A percentile compares a stretch with the other conserved stretches of the same genome.
Conservation (phyloP, 1,140 invertebrate genomes). For the Hestina assimilis region DNA sequence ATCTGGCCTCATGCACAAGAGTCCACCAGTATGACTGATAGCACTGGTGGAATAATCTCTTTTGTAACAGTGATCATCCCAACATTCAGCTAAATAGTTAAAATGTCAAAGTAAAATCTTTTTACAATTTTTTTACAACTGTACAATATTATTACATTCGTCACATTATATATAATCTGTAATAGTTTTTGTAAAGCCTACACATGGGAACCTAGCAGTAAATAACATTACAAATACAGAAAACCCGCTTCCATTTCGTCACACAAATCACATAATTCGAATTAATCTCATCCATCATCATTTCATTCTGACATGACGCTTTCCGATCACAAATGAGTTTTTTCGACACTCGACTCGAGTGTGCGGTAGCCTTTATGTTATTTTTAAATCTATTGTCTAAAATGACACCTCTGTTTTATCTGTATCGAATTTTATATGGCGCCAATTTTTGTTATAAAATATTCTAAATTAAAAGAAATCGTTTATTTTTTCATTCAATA, state of each 20-base stretch:
- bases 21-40: no score
- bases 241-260: slow-evolving; percentile 33
- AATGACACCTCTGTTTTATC: slow-evolving; percentile 29
- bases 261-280: slow-evolving; percentile 37
- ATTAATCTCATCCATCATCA: slow-evolving; percentile 47
- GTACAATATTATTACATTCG: no score
- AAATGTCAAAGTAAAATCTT: no score
- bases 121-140: no score
- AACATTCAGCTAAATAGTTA: no score
- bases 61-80: no score
- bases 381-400: slow-evolving; percentile 30
- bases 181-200: slow-evolving; percentile 1
- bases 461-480: neutral
- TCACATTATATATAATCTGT: slow-evolving; percentile 6
- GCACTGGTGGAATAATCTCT: no score
- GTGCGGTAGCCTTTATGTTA: slow-evolving; percentile 35
- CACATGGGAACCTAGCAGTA: slow-evolving; percentile 13
- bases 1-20: no score
- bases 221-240: slow-evolving; percentile 28
- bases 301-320: slow-evolving; percentile 41
- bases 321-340: slow-evolving; percentile 42
- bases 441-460: slow-evolving; percentile 2
- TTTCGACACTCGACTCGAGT: slow-evolving; percentile 34
- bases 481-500: neutral
- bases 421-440: slow-evolving; percentile 16